Base-by-base conservation (phyloP, 2,113 vertebrate species). In the Xyrauchen texanus region DNA sequence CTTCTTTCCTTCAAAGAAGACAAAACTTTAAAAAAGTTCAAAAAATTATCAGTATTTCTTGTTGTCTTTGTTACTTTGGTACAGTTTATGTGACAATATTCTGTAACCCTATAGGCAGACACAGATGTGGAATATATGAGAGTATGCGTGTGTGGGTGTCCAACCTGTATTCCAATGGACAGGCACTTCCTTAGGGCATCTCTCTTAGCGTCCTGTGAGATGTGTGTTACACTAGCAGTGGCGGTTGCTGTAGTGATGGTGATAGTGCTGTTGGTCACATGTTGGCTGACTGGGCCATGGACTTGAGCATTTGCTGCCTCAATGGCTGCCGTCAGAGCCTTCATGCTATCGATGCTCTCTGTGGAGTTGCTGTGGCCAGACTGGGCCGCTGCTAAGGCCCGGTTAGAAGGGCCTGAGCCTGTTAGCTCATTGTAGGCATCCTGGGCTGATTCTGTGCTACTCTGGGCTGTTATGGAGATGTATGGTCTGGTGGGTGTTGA, bases 371-470 rank as follows among this genome's bases (percentile, higher is more conserved):
- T 98, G 80, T 99, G 94, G 77, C 95, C 96, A 52, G 97, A 98
- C 81, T 98, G 96, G 85, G 68, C 68, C 0, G 81, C 42, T n/a
- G 55, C 63, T 16, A 82, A 49, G 13, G 81, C 62, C 53, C 68
- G 66, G 63, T 73, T 73, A 11, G 81, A 34, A 42, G 62, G 64
- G 93, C 95, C 58, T 34, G 21, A 34, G 21, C 21, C 21, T 94
- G 96, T 61, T 34, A 94, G 71, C 96, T 96, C 46, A 97, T 95
- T 97, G 89, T 99, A 98, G 4, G 97, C 97, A 77, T 99, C 98
- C 84, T 99, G 97, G 72, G 97, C 97, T 15, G 97, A 99, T 88
- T 99, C 97, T n/a, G 97, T 99, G 94, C 97, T 99, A 93, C 97
- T 99, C 94, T 99, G 97, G 45, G 97, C 95, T 64, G 97, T 99